phyloP scores from a whole-genome alignment of 2,797 vertebrate species.

The Aythya fuligula region DNA sequence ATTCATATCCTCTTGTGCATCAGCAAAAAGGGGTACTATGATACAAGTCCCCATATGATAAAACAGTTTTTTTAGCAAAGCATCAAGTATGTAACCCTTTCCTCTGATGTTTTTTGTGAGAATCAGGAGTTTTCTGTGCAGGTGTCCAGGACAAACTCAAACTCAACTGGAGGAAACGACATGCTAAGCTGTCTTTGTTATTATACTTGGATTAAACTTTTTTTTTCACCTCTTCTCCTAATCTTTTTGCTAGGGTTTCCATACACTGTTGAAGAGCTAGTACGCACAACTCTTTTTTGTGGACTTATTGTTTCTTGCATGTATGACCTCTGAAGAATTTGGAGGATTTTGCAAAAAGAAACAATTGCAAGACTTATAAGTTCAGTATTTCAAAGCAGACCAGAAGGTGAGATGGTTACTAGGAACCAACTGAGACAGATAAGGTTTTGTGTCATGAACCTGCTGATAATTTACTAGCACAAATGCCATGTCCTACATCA shows the following conservation, averaged over 20 bases:
- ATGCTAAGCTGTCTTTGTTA: not conserved
- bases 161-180: not conserved
- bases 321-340: not conserved
- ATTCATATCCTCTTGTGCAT: not conserved
- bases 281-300: not conserved
- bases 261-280: not conserved
- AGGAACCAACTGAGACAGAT: not conserved
- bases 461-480: not conserved
- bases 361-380: not conserved
- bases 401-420: not conserved
- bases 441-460: not conserved
- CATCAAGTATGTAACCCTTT: not conserved
- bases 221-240: not conserved
- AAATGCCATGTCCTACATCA: constrained; percentile 14
- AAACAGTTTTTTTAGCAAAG: not conserved
- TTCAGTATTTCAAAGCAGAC: not conserved
- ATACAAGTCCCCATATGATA: not conserved
- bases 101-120: not conserved
- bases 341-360: not conserved
- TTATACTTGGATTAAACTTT: not conserved
- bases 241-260: not conserved
- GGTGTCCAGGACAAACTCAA: not conserved
- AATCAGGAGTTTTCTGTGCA: not conserved
- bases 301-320: not conserved
- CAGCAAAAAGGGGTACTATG: not conserved